These are phyloP conservation scores for Zaprionus inermis DNA, from an alignment of 1,140 invertebrate species.

Conservation along the genomic window DNA sequence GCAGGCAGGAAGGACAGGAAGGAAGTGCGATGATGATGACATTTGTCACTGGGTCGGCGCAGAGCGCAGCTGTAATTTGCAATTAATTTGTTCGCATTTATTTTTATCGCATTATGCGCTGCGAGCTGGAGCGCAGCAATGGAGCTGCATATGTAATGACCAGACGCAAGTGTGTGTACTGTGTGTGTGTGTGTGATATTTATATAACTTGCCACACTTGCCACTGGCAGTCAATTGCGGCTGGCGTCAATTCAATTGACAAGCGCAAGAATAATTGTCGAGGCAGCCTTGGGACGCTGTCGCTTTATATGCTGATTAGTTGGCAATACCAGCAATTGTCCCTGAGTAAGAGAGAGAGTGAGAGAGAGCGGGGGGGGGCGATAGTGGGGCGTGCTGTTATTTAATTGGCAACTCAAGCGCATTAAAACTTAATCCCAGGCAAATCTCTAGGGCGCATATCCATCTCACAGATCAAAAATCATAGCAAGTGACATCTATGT, in stretches of 20 bases:
- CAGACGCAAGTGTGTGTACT: not conserved
- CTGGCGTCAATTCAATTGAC: conserved; percentile 72
- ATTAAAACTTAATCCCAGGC: conserved; percentile 1
- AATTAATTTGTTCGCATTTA: conserved; percentile 4
- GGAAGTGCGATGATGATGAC: not conserved
- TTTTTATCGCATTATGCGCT: conserved; percentile 5
- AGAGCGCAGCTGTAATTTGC: not conserved
- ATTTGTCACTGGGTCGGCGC: not conserved
- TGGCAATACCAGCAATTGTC: conserved; percentile 1
- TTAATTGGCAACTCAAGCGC: not conserved
- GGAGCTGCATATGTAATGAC: not conserved
- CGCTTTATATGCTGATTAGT: conserved; percentile 47
- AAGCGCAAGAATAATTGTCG: conserved; percentile 62
- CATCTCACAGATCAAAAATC: conserved; percentile 4
- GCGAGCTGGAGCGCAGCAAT: not conserved
- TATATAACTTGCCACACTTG: conserved; percentile 2
- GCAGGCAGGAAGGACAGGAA: not conserved
- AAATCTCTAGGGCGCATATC: conserved; percentile 1
- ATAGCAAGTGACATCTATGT: conserved; percentile 23
- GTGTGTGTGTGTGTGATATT: conserved; percentile 4
- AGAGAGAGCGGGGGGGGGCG: not conserved
- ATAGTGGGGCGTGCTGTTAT: not conserved
- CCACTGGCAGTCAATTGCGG: conserved; percentile 31
- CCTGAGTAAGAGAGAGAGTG: not conserved
- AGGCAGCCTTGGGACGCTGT: conserved; percentile 45